A percentile compares a stretch with the other conserved stretches of the same genome.
phyloP scores from a whole-genome alignment of 2,113 vertebrate species.

The Beaufortia kweichowensis region DNA sequence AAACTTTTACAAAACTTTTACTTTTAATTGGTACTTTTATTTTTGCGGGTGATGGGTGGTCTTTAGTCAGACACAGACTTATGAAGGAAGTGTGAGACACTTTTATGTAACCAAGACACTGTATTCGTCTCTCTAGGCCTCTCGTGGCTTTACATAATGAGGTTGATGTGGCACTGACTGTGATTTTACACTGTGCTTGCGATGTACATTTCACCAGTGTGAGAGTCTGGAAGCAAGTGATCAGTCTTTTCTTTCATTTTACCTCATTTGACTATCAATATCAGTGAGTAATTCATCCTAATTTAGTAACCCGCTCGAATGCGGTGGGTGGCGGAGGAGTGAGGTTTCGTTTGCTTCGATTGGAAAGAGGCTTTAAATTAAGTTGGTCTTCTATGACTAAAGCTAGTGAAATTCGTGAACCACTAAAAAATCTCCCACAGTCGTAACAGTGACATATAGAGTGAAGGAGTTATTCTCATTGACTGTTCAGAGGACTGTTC shows the following conservation, averaged over 20 bases:
- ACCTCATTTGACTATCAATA: constrained; percentile 35
- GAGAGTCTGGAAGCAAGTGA: constrained; percentile 23
- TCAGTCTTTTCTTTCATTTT: constrained; percentile 15
- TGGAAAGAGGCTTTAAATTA: constrained; percentile 37
- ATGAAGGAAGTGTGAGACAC: constrained; percentile 20
- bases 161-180: not conserved
- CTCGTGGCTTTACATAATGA: constrained; percentile 21
- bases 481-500: constrained; percentile 20
- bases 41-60: not conserved
- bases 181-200: not conserved
- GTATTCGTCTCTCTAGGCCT: constrained; percentile 1
- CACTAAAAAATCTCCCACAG: constrained; percentile 3
- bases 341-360: constrained; percentile 30
- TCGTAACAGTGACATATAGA: not conserved
- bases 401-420: constrained; percentile 37
- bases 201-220: not conserved
- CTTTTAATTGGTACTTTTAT: not conserved
- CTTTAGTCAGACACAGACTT: constrained; percentile 1
- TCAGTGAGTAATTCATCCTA: constrained; percentile 38
- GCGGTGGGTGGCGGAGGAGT: constrained; percentile 36
- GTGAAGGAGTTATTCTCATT: constrained; percentile 15
- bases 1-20: too few species aligned
- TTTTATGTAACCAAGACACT: not conserved
- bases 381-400: constrained; percentile 41
- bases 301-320: constrained; percentile 37